A percentile compares a stretch with the other conserved stretches of the same genome.
phyloP scores from a whole-genome alignment of 1,140 invertebrate genomes.

The Oreohelix idahoensis region DNA sequence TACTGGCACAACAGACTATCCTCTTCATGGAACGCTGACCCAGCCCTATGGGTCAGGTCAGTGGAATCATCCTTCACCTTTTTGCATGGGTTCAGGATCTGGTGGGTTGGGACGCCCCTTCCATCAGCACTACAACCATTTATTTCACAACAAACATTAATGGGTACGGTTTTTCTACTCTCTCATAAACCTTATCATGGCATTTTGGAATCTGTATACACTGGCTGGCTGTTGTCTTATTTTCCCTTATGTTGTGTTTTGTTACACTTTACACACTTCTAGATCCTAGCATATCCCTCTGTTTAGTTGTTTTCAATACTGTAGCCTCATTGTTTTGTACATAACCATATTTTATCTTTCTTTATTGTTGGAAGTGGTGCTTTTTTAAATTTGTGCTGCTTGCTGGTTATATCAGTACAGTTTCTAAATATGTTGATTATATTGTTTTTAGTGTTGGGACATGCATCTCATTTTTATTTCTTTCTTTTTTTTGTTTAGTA shows the following conservation, averaged over 20 bases:
- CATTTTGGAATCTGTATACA: slow-evolving; percentile 29
- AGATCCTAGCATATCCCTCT: not conserved
- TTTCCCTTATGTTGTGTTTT: slow-evolving; percentile 3
- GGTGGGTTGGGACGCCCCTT: not conserved
- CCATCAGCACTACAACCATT: slow-evolving; percentile 11
- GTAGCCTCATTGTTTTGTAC: not conserved
- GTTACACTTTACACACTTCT: not conserved
- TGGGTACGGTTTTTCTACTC: slow-evolving; percentile 35
- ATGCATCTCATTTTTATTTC: not conserved
- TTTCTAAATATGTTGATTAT: not conserved
- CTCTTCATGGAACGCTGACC: slow-evolving; percentile 2
- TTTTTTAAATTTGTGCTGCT: not conserved
- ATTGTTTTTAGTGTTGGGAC: not conserved
- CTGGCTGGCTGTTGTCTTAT: slow-evolving; percentile 11
- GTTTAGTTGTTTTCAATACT: not conserved
- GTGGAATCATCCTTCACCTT: slow-evolving; percentile 27
- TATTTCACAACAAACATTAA: slow-evolving; percentile 30
- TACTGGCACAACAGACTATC: not conserved
- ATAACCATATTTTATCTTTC: not conserved
- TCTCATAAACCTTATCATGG: slow-evolving; percentile 13
- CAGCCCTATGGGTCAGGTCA: slow-evolving; percentile 34
- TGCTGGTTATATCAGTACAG: not conserved
- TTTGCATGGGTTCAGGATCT: slow-evolving; percentile 26
- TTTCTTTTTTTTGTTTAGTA: not conserved
- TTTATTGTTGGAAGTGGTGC: slow-evolving; percentile 8